phyloP scores from a whole-genome alignment of 2,888 invertebrate species.

The Nudaria mundana region DNA sequence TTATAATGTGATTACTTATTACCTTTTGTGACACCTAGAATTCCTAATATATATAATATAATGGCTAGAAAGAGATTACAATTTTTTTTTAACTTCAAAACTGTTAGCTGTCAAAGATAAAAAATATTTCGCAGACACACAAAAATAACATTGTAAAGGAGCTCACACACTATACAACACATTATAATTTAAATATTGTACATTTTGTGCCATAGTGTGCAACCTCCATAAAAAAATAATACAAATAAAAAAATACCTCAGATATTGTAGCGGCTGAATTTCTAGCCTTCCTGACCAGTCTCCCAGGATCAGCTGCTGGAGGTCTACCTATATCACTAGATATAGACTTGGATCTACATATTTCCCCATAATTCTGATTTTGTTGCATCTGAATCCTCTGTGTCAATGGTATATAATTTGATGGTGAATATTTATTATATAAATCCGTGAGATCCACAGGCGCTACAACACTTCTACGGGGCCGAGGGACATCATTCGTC shows the following conservation, averaged over 20 bases:
- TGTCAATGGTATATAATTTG: slow-evolving; percentile 85
- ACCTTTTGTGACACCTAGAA: too few species aligned
- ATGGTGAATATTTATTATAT: slow-evolving; percentile 88
- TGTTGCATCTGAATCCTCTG: slow-evolving; percentile 64
- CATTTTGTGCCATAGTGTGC: neutral
- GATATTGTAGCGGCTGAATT: slow-evolving; percentile 60
- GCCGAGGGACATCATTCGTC: slow-evolving; percentile 58
- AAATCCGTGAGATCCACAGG: slow-evolving; percentile 82
- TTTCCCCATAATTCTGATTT: slow-evolving; percentile 64
- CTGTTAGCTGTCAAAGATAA: neutral
- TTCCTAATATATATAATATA: too few species aligned
- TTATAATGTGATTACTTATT: too few species aligned
- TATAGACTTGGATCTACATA: slow-evolving; percentile 79
- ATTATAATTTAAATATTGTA: neutral
- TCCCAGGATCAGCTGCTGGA: slow-evolving; percentile 58
- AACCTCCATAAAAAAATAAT: neutral
- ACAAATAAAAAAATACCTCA: slow-evolving; percentile 51
- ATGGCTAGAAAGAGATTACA: too few species aligned
- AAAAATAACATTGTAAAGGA: slow-evolving; percentile 15
- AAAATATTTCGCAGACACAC: slow-evolving; percentile 54
- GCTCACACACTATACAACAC: neutral
- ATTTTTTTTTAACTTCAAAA: too few species aligned
- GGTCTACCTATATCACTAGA: slow-evolving; percentile 81
- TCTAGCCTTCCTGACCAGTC: slow-evolving; percentile 54
- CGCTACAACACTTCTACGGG: slow-evolving; percentile 66